phyloP scores from a whole-genome alignment of 2,888 invertebrate species.

The Diaperis boleti region DNA sequence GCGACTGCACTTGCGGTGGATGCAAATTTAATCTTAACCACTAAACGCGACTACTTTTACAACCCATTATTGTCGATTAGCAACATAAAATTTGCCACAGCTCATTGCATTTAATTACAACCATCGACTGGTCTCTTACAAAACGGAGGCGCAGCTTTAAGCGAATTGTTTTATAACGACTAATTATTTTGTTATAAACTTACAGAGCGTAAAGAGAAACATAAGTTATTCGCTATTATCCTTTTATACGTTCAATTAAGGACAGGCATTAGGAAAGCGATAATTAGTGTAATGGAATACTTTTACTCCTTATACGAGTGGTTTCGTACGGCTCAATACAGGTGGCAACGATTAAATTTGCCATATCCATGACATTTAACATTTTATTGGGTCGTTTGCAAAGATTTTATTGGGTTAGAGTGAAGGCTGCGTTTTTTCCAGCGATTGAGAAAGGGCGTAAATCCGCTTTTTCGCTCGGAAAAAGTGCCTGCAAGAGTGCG shows the following conservation, averaged over 20 bases:
- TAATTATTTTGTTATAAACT: slow-evolving; percentile 40
- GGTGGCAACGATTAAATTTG: slow-evolving; percentile 30
- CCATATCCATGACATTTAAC: slow-evolving; percentile 32
- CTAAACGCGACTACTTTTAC: slow-evolving; percentile 33
- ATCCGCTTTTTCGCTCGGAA: neutral
- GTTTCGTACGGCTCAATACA: slow-evolving; percentile 24
- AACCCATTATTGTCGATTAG: slow-evolving; percentile 40
- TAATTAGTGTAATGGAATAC: slow-evolving; percentile 51
- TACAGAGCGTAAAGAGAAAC: slow-evolving; percentile 23
- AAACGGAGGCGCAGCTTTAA: slow-evolving; percentile 48
- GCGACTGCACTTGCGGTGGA: slow-evolving; percentile 32
- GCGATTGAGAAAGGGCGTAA: neutral
- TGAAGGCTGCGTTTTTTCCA: slow-evolving; percentile 14
- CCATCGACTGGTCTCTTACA: slow-evolving; percentile 50
- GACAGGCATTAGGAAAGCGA: slow-evolving; percentile 17
- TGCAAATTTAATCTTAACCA: slow-evolving; percentile 36
- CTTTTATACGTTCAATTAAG: slow-evolving; percentile 26
- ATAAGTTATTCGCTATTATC: slow-evolving; percentile 18
- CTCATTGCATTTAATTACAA: slow-evolving; percentile 50
- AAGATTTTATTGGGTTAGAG: slow-evolving; percentile 20
- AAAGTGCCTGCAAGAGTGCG: neutral
- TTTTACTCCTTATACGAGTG: slow-evolving; percentile 46
- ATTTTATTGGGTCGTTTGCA: slow-evolving; percentile 9
- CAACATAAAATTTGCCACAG: slow-evolving; percentile 37
- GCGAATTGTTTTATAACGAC: slow-evolving; percentile 45